Conservation (phyloP, 2,113 vertebrate species). For the Corythaeola cristata region DNA sequence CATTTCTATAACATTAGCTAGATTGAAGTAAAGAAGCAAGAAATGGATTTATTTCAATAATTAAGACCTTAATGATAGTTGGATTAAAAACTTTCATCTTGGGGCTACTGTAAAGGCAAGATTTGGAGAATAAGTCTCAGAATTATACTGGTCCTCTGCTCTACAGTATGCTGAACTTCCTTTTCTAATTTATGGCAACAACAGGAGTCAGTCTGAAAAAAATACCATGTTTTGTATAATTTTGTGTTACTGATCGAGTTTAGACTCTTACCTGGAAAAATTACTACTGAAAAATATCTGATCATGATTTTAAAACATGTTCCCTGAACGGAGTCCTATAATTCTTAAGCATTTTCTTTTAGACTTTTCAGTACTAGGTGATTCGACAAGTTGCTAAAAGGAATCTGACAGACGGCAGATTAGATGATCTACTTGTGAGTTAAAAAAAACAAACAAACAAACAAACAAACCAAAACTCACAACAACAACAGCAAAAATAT, state of each 20-base stretch:
- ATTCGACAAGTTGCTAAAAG: background rate
- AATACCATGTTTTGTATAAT: background rate
- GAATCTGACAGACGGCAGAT: background rate
- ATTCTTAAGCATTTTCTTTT: background rate
- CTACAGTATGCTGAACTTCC: background rate
- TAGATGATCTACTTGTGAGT: accelerated
- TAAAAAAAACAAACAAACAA: background rate
- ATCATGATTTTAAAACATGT: background rate
- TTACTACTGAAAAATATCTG: background rate
- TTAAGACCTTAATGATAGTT: background rate
- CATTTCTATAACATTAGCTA: background rate
- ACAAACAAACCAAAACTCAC: background rate
- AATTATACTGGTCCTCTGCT: background rate
- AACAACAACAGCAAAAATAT: background rate
- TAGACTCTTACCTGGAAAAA: background rate
- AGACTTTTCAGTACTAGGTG: background rate
- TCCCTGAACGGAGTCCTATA: background rate
- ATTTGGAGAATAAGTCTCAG: background rate
- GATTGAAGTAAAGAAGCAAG: background rate
- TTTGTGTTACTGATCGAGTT: background rate
- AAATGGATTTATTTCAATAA: background rate
- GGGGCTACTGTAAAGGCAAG: background rate
- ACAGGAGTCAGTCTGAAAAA: background rate
- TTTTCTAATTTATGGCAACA: background rate
- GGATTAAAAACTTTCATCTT: background rate